A percentile compares a stretch with the other conserved stretches of the same genome.
Conservation (phyloP, 2,888 invertebrate species). For the Proisotoma minuta region DNA sequence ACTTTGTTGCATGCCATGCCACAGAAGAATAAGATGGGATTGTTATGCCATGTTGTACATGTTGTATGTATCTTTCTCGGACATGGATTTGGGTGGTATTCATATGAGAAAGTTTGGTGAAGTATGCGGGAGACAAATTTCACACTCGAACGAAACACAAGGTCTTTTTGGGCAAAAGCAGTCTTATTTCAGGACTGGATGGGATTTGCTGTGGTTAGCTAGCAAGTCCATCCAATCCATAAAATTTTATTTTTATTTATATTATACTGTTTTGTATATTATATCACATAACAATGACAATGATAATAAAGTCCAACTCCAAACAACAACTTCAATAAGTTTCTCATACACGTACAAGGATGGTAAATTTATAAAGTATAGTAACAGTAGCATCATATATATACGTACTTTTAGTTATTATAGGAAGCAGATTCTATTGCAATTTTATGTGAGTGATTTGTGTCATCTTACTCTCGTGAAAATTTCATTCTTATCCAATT, state of each 20-base stretch:
- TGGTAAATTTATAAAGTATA: not conserved
- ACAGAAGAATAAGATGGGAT: too few species aligned
- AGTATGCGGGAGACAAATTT: constrained; percentile 12
- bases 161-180: constrained; percentile 10
- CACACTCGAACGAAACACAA: constrained; percentile 12
- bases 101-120: too few species aligned
- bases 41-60: too few species aligned
- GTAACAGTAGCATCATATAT: not conserved
- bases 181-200: constrained; percentile 11
- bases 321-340: not conserved
- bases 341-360: not conserved
- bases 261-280: constrained; percentile 17
- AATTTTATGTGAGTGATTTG: too few species aligned
- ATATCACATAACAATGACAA: constrained; percentile 21
- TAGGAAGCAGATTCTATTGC: too few species aligned
- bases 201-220: constrained; percentile 3
- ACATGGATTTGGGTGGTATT: too few species aligned
- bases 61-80: too few species aligned
- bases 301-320: constrained; percentile 15
- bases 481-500: too few species aligned
- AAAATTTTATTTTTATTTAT: constrained; percentile 18
- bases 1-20: too few species aligned
- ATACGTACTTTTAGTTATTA: not conserved
- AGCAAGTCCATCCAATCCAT: constrained; percentile 15
- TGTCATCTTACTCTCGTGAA: too few species aligned